Conservation (phyloP, 2,888 invertebrate genomes). For the Eumerus sabulonum region DNA sequence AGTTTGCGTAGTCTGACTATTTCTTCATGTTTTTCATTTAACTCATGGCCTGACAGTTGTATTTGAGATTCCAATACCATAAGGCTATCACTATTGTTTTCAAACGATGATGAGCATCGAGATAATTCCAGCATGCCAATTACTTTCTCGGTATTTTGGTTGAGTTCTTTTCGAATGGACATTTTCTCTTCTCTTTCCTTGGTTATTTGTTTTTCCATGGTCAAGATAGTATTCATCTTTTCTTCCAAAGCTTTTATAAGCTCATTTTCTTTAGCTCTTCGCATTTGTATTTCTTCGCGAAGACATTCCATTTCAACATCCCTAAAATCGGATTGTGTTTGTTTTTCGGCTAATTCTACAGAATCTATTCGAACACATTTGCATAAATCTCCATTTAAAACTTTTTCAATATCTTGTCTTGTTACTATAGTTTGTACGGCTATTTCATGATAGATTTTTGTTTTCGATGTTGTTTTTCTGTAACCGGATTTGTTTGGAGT, state of each 20-base stretch:
- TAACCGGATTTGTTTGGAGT: conserved; percentile 52
- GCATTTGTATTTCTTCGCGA: conserved; percentile 81
- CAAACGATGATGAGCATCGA: conserved; percentile 79
- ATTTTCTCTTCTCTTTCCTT: conserved; percentile 86
- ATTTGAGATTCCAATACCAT: conserved; percentile 88
- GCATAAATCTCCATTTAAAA: conserved; percentile 82
- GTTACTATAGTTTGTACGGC: conserved; percentile 88
- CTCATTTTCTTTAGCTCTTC: conserved; percentile 82
- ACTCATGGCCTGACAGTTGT: conserved; percentile 86
- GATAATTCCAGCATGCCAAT: conserved; percentile 81
- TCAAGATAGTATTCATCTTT: conserved; percentile 79
- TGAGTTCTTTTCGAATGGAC: conserved; percentile 87
- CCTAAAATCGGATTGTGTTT: conserved; percentile 84
- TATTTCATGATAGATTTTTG: conserved; percentile 90
- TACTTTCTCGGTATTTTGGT: conserved; percentile 86
- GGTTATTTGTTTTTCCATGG: conserved; percentile 82
- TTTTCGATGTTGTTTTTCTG: conserved; percentile 79
- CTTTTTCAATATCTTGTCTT: conserved; percentile 85
- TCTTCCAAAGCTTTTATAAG: conserved; percentile 80
- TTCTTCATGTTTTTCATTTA: conserved; percentile 87
- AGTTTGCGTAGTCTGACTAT: conserved; percentile 85
- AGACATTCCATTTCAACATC: conserved; percentile 83
- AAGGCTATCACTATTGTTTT: conserved; percentile 85
- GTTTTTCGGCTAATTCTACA: conserved; percentile 80
- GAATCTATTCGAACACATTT: conserved; percentile 76